phyloP scores from a whole-genome alignment of 1,140 invertebrate species.

The Hyphantria cunea region DNA sequence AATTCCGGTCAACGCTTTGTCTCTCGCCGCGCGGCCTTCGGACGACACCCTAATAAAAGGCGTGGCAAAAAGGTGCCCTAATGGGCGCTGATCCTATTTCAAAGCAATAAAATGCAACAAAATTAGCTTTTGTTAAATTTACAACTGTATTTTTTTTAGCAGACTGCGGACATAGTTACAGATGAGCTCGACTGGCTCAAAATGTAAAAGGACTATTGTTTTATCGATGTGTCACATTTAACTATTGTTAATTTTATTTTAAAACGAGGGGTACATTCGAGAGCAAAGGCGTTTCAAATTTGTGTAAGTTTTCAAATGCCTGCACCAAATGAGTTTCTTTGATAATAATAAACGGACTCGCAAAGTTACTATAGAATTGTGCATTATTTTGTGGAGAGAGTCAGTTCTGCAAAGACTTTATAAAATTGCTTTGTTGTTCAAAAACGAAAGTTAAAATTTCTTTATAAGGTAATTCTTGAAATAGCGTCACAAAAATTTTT shows the following conservation, averaged over 20 bases:
- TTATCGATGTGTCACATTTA: conserved; percentile 57
- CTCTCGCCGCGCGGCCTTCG: conserved; percentile 72
- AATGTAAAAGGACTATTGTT: conserved; percentile 57
- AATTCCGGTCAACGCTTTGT: conserved; percentile 75
- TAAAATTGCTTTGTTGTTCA: too few relatives aligned
- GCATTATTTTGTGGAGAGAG: too few relatives aligned
- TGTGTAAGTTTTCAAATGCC: conserved; percentile 19
- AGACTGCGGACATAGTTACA: conserved; percentile 41
- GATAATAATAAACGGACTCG: too few relatives aligned
- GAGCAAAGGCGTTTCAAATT: conserved; percentile 33
- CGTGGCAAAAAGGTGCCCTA: conserved; percentile 77
- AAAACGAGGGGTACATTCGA: conserved; percentile 41
- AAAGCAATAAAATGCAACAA: conserved; percentile 80
- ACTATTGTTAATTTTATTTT: conserved; percentile 48
- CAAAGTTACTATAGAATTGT: not conserved
- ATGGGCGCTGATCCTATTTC: conserved; percentile 78
- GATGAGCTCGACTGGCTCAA: conserved; percentile 47
- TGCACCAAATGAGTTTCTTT: conserved; percentile 4
- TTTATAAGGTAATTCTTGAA: too few relatives aligned
- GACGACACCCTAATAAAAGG: conserved; percentile 80
- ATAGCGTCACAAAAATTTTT: too few relatives aligned
- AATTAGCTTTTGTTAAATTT: conserved; percentile 79
- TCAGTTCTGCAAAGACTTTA: too few relatives aligned
- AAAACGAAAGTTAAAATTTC: too few relatives aligned
- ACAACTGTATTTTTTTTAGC: conserved; percentile 65